These are phyloP conservation scores for Artibeus lituratus DNA, from an alignment of 2,797 vertebrate species.

Conservation along the genomic window DNA sequence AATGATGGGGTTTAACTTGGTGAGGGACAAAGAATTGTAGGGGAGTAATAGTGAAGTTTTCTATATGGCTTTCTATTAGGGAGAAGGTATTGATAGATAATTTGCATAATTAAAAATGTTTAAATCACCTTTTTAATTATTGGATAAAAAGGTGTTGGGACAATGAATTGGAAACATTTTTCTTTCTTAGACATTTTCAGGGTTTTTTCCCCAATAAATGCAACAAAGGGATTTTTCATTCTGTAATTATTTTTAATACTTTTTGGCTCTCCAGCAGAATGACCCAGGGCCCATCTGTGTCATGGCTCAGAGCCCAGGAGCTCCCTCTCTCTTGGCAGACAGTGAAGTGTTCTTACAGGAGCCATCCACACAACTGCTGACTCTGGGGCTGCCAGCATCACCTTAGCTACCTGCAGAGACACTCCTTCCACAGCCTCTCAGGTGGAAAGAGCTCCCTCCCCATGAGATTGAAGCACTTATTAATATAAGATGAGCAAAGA, in stretches of 20 bases:
- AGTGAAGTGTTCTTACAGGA: neutral
- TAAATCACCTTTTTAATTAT: neutral
- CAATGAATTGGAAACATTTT: neutral
- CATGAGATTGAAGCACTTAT: neutral
- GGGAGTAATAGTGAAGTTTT: neutral
- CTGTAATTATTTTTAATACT: constrained; percentile 19
- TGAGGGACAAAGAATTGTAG: neutral
- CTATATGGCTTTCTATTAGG: neutral
- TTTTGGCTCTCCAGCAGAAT: neutral
- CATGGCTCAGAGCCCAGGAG: neutral
- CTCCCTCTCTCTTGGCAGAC: neutral
- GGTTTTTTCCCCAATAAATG: neutral
- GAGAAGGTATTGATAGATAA: neutral
- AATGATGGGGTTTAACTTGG: neutral
- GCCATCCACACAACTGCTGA: neutral
- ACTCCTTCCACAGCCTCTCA: neutral
- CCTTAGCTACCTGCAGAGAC: constrained; percentile 31
- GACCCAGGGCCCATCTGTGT: neutral
- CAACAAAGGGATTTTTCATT: constrained; percentile 23
- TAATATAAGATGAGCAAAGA: constrained; percentile 34
- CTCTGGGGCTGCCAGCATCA: constrained; percentile 28
- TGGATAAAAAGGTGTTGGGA: neutral
- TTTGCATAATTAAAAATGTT: neutral
- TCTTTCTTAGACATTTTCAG: neutral
- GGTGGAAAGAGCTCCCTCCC: neutral